phyloP scores from a whole-genome alignment of 2,113 vertebrate genomes.

The Ariopsis seemanni region DNA sequence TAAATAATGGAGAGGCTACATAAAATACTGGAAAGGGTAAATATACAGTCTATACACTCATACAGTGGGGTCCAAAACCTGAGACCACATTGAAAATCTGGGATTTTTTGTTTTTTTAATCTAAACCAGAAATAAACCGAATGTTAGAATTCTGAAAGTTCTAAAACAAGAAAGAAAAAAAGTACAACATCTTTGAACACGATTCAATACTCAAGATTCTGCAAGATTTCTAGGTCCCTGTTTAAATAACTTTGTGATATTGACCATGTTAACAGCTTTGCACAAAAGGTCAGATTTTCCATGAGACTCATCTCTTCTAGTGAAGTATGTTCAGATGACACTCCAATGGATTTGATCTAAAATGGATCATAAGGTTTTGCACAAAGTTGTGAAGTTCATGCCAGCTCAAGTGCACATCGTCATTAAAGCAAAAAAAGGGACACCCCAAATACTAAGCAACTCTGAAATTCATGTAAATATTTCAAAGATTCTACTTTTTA shows the following conservation, averaged over 20 bases:
- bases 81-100: not conserved
- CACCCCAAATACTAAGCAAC: not conserved
- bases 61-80: not conserved
- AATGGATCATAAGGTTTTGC: not conserved
- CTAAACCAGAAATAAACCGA: not conserved
- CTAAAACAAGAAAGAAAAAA: not conserved
- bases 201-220: not conserved
- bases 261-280: not conserved
- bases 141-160: not conserved
- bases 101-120: not conserved
- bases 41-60: not conserved
- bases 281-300: too few relatives aligned
- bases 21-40: not conserved
- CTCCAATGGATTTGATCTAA: too few relatives aligned
- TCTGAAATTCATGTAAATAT: not conserved
- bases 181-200: not conserved
- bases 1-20: too few relatives aligned
- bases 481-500: not conserved
- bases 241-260: not conserved
- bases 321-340: too few relatives aligned
- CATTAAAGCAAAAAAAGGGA: not conserved
- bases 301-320: not conserved
- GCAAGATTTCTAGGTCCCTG: not conserved
- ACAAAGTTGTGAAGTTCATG: not conserved
- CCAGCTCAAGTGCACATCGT: not conserved